Evolutionary conservation across 2,797 vertebrate species (phyloP), one percentile per base, ranked within the genome.

Genomic region (Knipowitschia caucasica): DNA sequence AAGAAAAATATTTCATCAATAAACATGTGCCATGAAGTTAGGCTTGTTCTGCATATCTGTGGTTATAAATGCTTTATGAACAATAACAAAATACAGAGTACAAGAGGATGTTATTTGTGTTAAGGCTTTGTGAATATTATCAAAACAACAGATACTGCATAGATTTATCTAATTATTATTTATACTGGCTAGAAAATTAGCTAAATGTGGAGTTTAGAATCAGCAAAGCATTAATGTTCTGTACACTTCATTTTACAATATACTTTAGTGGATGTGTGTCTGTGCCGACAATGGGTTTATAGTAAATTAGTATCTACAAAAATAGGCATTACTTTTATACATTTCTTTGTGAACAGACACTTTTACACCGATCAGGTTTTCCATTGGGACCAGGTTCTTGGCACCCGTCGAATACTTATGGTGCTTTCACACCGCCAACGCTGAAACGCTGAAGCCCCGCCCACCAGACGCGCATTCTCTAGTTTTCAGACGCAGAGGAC

Each of bases 1-100:
- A 90, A 88, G 82, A 84, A 83, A 47, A 86, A 78, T 78, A 75
- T 86, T 72, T 76, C 77, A 87, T 87, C 84, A 76, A 89, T 89
- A 65, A 84, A 88, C 88, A 83, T 88, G 64, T 75, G 84, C 24
- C 17, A 2, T 49, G 9, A 20, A 47, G 14, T 15, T 26, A 17
- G 23, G 39, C 20, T 42, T 42, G 39, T 24, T 44, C 12, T 44
- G 23, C n/a, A 9, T 25, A 26, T 25, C 7, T 25, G 25, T 11
- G 4, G 17, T 30, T 46, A 8, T 17, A 49, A 49, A 31, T 20
- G n/a, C 8, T 45, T 7, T 30, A 47, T 47, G 15, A 47, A 20
- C 24, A 25, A 4, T 27, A 8, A 33, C 23, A 4, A 33, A 49
- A 17, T 23, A 4, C 23, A 31, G 29, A 49, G 33, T 21, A 49